phyloP scores from a whole-genome alignment of 2,888 invertebrate genomes.

The Leucania comma region DNA sequence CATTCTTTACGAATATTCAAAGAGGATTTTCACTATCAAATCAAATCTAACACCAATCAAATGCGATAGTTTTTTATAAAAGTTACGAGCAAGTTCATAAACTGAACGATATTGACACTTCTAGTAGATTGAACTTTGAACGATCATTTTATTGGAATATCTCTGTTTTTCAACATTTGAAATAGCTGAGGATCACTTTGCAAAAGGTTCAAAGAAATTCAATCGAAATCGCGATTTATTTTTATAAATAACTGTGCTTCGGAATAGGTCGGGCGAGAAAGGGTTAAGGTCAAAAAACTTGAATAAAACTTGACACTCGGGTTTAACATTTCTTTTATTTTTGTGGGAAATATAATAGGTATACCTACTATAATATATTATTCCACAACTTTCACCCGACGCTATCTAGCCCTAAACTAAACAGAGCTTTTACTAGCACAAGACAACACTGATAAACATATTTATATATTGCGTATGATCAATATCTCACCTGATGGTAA shows the following conservation, averaged over 20 bases:
- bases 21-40: slow-evolving; percentile 2
- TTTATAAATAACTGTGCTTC: not conserved
- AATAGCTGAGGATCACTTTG: slow-evolving; percentile 18
- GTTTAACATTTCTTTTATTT: not conserved
- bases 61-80: slow-evolving; percentile 14
- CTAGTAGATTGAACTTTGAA: slow-evolving; percentile 22
- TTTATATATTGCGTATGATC: no score
- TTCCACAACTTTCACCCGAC: no score
- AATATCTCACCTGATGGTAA: no score
- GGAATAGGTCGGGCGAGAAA: not conserved
- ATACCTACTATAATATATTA: no score
- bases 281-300: slow-evolving; percentile 2
- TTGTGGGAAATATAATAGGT: not conserved
- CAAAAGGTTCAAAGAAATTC: slow-evolving; percentile 15
- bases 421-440: no score
- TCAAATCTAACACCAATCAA: not conserved
- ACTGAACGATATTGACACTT: slow-evolving; percentile 36
- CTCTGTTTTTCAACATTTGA: slow-evolving; percentile 36
- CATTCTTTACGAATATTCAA: not conserved
- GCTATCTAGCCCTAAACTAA: no score
- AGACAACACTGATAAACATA: no score
- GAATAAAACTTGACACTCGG: not conserved
- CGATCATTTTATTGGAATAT: slow-evolving; percentile 38
- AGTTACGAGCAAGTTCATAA: slow-evolving; percentile 14
- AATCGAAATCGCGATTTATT: slow-evolving; percentile 8